phyloP scores from a whole-genome alignment of 2,888 invertebrate genomes.

The Drosophila conformis region DNA sequence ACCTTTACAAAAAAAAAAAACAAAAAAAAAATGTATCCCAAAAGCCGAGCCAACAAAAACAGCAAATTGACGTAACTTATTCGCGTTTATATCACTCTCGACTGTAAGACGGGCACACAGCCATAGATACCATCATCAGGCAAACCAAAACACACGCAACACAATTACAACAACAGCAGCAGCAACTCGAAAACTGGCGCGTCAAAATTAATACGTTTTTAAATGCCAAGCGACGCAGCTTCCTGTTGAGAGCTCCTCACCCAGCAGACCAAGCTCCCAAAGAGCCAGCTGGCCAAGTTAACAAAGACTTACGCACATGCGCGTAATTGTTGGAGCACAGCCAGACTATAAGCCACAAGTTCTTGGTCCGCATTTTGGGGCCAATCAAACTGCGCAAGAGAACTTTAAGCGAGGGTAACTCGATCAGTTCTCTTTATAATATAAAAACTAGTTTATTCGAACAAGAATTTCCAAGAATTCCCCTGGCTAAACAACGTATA shows the following conservation, averaged over 20 bases:
- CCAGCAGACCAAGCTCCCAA: conserved; percentile 10
- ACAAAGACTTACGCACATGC: conserved; percentile 76
- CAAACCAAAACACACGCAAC: conserved; percentile 48
- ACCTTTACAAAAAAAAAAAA: conserved; percentile 47
- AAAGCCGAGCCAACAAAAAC: conserved; percentile 36
- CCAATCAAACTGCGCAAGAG: conserved; percentile 50
- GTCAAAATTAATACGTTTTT: conserved; percentile 81
- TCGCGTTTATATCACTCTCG: conserved; percentile 76
- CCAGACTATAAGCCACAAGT: conserved; percentile 42
- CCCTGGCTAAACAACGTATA: neutral
- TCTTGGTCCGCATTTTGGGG: conserved; percentile 36
- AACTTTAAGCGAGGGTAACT: conserved; percentile 31
- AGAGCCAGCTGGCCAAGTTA: conserved; percentile 46
- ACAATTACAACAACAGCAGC: conserved; percentile 21
- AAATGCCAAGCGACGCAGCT: conserved; percentile 78
- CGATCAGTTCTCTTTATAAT: neutral
- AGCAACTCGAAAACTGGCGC: conserved; percentile 56
- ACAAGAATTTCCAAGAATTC: neutral
- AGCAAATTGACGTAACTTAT: conserved; percentile 78
- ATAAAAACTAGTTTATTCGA: neutral
- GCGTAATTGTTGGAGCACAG: conserved; percentile 68
- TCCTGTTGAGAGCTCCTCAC: conserved; percentile 63
- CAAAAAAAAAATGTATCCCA: conserved; percentile 29
- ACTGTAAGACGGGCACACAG: conserved; percentile 41
- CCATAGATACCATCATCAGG: conserved; percentile 76